A percentile compares a stretch with the other conserved stretches of the same genome.
Conservation (phyloP, 2,797 vertebrate species). For the Glyptemys insculpta region DNA sequence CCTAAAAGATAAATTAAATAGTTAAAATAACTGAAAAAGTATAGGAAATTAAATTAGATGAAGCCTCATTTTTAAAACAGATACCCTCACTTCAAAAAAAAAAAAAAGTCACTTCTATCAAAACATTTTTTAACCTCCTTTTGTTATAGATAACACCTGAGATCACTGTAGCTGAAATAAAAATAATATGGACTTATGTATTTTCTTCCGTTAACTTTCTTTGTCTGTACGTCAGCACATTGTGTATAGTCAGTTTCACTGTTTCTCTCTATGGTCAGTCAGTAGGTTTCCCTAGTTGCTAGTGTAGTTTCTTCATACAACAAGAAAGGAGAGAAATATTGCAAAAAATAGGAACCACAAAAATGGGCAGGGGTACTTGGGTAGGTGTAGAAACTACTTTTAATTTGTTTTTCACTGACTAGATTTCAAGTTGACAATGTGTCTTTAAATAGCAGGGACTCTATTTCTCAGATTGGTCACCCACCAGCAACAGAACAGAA, state of each 20-base stretch:
- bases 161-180: not conserved
- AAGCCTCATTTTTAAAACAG: not conserved
- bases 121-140: not conserved
- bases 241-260: not conserved
- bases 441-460: not conserved
- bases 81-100: not conserved
- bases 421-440: not conserved
- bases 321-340: not conserved
- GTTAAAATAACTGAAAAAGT: not conserved
- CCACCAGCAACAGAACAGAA: constrained; percentile 43
- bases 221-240: not conserved
- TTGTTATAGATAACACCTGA: not conserved
- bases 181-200: not conserved
- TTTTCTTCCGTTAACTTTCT: constrained; percentile 22
- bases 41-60: too few relatives aligned
- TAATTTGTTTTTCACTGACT: not conserved
- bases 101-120: not conserved
- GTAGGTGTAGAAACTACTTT: not conserved
- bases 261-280: not conserved
- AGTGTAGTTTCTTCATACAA: too few relatives aligned
- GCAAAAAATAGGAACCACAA: constrained; percentile 16
- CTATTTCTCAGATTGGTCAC: not conserved
- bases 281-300: not conserved
- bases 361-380: not conserved
- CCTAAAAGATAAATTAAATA: not conserved